Evolutionary conservation across 2,113 vertebrate genomes (phyloP).

Genomic region (Malurus cyaneus): DNA sequence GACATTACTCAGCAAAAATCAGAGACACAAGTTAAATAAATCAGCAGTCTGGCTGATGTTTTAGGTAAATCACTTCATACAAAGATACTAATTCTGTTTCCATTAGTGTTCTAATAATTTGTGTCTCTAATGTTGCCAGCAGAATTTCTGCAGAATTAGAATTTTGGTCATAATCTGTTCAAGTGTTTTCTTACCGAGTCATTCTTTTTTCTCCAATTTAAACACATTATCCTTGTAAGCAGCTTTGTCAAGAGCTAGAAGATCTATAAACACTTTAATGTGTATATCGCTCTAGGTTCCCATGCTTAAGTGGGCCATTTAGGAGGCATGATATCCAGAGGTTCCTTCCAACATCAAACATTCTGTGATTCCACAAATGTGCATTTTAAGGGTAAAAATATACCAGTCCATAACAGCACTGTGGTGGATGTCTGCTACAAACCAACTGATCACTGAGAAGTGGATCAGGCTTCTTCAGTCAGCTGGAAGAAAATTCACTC

Average conservation of each 20-base stretch:
- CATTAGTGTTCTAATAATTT: background rate
- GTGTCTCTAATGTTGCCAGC: background rate
- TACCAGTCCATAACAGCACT: background rate
- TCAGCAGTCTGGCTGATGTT: background rate
- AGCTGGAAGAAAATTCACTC: background rate
- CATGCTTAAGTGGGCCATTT: background rate
- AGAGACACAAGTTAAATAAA: background rate
- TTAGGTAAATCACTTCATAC: background rate
- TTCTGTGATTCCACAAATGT: background rate
- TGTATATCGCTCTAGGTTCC: background rate
- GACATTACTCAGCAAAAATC: background rate
- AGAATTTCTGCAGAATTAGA: background rate
- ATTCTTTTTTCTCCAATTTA: background rate
- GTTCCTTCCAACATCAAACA: background rate
- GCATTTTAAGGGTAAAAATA: background rate
- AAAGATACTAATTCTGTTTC: background rate
- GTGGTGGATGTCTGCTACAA: background rate
- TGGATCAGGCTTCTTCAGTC: background rate
- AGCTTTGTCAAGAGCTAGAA: background rate
- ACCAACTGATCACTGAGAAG: accelerated
- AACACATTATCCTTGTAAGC: background rate
- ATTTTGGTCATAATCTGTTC: background rate
- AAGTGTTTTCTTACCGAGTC: background rate
- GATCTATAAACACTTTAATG: background rate
- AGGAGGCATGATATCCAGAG: background rate